Base-by-base conservation (phyloP, 2,113 vertebrate genomes). In the Oxyura jamaicensis region DNA sequence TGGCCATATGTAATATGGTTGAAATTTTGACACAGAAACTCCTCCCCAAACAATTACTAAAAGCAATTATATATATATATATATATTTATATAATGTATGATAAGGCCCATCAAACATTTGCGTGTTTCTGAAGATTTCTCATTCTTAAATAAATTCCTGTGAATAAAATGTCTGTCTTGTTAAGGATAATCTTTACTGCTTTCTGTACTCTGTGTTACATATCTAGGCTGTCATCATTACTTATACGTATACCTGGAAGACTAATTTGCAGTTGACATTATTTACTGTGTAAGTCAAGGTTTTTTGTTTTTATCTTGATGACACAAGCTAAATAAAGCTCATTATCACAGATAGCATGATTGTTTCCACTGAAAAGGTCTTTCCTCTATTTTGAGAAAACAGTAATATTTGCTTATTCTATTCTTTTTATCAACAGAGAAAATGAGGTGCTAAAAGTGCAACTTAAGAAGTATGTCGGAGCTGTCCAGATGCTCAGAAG, bases 401-500 rank as follows among this genome's bases (percentile, higher is more conserved):
- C 25, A 91, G 3, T 94, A 88, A 75, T 46, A 29, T 67, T 59
- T 80, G 56, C 91, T 96, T 88, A 53, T 86, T 59, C 88, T 96
- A 41, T 46, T 96, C 28, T 91, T 80, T 63, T 78, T 97, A 69
- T 94, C 50, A 82, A 92, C 97, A 99, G 99, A 96, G 99, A 99
- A 98, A 99, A 99, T 56, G 99, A 99, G 90, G 99, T 99, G 90
- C 98, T 99, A 55, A 99, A 99, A 98, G 99, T 99, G 92, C 99
- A 99, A 83, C 97, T 99, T 94, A 99, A 99, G 99, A 99, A 99
- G 91, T 99, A 99, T 10, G 99, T 99, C 46, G 99, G 99, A 62
- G 99, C 99, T 95, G 99, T 99, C 76, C 99, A 99, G 98, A 99
- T 99, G 99, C 98, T 99, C 97, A 99, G 99, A 98, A 98, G 99